Conservation (phyloP, 1,140 invertebrate species). For the Ceratina japonica region DNA sequence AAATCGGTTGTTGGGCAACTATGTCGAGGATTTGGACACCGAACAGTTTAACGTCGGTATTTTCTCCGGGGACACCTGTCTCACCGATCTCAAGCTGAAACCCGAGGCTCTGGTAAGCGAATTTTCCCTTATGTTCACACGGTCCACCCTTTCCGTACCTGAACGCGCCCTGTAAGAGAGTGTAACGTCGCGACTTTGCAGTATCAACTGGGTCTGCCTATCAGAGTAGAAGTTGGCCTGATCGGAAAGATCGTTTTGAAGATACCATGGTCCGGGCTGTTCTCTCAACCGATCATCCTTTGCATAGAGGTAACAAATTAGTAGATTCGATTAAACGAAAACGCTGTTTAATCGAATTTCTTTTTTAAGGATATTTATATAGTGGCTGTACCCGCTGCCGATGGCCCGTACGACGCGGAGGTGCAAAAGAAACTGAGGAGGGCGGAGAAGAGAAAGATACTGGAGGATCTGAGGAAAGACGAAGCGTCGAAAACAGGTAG, state of each 20-base stretch:
- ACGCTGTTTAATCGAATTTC: not conserved
- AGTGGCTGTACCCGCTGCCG: slow-evolving; percentile 86
- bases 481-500: slow-evolving; percentile 76
- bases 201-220: slow-evolving; percentile 89
- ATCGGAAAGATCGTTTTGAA: slow-evolving; percentile 87
- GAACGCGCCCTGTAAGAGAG: no score
- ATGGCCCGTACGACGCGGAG: slow-evolving; percentile 86
- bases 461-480: slow-evolving; percentile 80
- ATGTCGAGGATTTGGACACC: slow-evolving; percentile 89
- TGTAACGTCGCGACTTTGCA: slow-evolving; percentile 74
- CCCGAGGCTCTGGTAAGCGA: slow-evolving; percentile 88
- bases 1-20: slow-evolving; percentile 89
- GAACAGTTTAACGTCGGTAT: slow-evolving; percentile 91
- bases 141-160: not conserved
- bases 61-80: slow-evolving; percentile 88
- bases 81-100: slow-evolving; percentile 88
- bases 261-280: slow-evolving; percentile 89
- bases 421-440: slow-evolving; percentile 86
- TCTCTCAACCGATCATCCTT: slow-evolving; percentile 84
- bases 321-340: not conserved
- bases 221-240: slow-evolving; percentile 89
- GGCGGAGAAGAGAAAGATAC: slow-evolving; percentile 85
- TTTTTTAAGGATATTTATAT: slow-evolving; percentile 84
- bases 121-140: not conserved
- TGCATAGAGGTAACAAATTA: slow-evolving; percentile 82